phyloP scores from a whole-genome alignment of 2,113 vertebrate species.

The Corydoras maculifer region DNA sequence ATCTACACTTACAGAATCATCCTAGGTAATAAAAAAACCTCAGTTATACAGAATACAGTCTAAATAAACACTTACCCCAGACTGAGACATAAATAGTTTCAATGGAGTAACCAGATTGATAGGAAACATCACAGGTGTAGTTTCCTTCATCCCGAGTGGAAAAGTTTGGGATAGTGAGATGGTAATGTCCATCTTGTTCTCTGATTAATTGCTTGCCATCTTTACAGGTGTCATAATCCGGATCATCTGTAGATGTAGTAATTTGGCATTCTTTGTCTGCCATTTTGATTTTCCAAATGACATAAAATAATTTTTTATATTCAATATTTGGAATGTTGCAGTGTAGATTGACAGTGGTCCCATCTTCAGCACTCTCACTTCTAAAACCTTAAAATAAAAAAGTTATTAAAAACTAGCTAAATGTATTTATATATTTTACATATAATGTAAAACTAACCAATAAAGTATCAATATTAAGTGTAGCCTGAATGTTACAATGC shows the following conservation, averaged over 20 bases:
- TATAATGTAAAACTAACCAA: too few species aligned
- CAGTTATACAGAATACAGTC: too few species aligned
- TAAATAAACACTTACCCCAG: conserved; percentile 45
- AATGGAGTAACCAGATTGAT: background rate
- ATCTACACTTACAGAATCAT: background rate
- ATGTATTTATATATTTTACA: too few species aligned
- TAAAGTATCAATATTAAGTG: too few species aligned
- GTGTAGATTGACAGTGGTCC: conserved; percentile 40
- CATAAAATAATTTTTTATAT: conserved; percentile 46
- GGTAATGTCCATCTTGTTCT: conserved; percentile 15
- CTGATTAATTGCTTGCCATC: conserved; percentile 49
- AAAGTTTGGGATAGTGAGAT: conserved; percentile 57
- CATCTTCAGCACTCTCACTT: conserved; percentile 27
- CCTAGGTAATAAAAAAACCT: background rate
- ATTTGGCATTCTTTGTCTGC: conserved; percentile 30
- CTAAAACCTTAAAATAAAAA: conserved; percentile 42
- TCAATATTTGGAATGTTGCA: conserved; percentile 44
- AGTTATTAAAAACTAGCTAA: too few species aligned
- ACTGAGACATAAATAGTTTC: conserved; percentile 21
- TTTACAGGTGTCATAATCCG: conserved; percentile 22
- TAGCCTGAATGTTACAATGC: too few species aligned
- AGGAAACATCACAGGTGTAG: conserved; percentile 53
- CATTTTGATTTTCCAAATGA: conserved; percentile 50
- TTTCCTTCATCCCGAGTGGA: conserved; percentile 48
- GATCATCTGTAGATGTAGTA: accelerated